Base-by-base conservation (phyloP, 1,140 invertebrate genomes). In the Achroia grisella region DNA sequence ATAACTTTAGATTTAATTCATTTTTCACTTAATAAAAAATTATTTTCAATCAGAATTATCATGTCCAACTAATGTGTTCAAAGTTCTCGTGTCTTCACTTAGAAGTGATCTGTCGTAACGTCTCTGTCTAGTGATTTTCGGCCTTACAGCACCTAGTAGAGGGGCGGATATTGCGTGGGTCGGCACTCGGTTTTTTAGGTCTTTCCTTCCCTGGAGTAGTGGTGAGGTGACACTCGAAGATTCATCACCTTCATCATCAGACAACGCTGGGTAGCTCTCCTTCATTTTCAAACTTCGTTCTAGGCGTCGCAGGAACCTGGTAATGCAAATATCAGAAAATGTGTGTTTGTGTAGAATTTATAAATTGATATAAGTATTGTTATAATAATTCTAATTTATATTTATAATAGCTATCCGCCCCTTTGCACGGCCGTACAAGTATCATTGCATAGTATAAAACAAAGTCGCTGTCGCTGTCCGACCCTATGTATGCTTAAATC, bases 281-380 rank as follows among this genome's bases (percentile, higher is more conserved):
- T 87, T 87, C 63, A 88, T 83, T 70, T 89, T 89, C 39, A 91
- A 64, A 64, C 89, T 91, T 49, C 87, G 78, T 64, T 91, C 89
- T 51, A 91, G 68, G 28, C 90, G 81, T 53, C 89, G 71, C 27
- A 87, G 69, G 51, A 81, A 82, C 56, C 77, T 83, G 51, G n/a
- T 8, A 30, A n/a, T 17, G n/a, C n/a, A n/a, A n/a, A 40, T 36
- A 36, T 12, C n/a, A n/a, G n/a, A 10, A 10, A 10, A 8, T 32
- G 11, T 10, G 4, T n/a, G n/a, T n/a, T n/a, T n/a, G n/a, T n/a
- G n/a, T n/a, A n/a, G n/a, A n/a, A n/a, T n/a, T n/a, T n/a, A n/a
- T n/a, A n/a, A n/a, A n/a, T n/a, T n/a, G n/a, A n/a, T n/a, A n/a
- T n/a, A n/a, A n/a, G n/a, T n/a, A n/a, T n/a, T n/a, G n/a, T n/a